Percentiles rank a stretch among this genome's conserved stretches.
phyloP scores from a whole-genome alignment of 2,113 vertebrate species.

The Cynocephalus volans region DNA sequence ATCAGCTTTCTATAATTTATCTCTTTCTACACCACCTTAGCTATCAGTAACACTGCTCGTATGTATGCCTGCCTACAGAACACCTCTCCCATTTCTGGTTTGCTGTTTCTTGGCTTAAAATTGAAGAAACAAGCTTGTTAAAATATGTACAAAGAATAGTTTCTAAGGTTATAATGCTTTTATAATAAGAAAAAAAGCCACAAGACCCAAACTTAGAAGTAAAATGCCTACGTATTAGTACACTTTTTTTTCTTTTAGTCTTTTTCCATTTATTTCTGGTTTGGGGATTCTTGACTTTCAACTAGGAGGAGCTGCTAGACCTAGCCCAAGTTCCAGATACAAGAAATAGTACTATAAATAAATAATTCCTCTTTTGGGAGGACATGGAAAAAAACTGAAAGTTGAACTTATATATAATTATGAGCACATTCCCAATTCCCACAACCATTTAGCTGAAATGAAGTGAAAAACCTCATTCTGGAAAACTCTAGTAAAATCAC shows the following conservation, averaged over 20 bases:
- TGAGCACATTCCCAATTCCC: background rate
- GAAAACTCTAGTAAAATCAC: background rate
- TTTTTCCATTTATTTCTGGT: background rate
- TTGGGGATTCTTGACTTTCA: constrained; percentile 2
- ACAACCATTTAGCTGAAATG: background rate
- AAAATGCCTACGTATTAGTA: background rate
- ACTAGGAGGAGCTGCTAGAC: background rate
- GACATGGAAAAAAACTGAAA: background rate
- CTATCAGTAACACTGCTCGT: background rate
- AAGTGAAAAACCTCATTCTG: background rate
- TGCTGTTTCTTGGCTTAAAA: constrained; percentile 12
- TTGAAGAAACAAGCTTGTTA: background rate
- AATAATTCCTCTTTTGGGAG: background rate
- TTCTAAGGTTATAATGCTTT: background rate
- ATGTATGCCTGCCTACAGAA: background rate
- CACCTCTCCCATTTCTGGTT: background rate
- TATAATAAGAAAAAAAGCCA: background rate
- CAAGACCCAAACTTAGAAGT: background rate
- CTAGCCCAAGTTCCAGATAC: background rate
- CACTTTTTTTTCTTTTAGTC: background rate
- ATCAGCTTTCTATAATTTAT: background rate
- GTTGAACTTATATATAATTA: background rate
- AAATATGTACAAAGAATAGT: background rate
- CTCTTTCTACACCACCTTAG: background rate
- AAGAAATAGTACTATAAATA: background rate